phyloP scores from a whole-genome alignment of 2,113 vertebrate genomes.

The Myodes glareolus region DNA sequence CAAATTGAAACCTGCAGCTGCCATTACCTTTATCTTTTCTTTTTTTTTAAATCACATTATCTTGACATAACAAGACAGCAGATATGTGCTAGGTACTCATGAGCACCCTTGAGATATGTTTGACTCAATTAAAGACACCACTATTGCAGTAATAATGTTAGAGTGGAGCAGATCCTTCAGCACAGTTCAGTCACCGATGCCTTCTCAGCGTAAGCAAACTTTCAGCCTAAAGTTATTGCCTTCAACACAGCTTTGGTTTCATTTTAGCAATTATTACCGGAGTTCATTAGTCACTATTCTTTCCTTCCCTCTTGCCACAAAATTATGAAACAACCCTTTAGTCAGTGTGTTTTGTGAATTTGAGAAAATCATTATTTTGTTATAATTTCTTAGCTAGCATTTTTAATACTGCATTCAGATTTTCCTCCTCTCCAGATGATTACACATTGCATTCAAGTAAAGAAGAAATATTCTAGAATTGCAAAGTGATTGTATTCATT shows the following conservation, averaged over 20 bases:
- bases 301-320: not conserved
- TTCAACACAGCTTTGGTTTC: too few relatives aligned
- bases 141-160: not conserved
- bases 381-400: not conserved
- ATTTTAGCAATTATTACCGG: too few relatives aligned
- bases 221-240: not conserved
- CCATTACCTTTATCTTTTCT: not conserved
- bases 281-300: too few relatives aligned
- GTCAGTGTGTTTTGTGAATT: not conserved
- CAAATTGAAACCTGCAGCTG: not conserved
- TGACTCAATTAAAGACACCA: constrained; percentile 15
- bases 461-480: not conserved
- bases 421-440: not conserved
- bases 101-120: not conserved
- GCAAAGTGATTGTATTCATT: not conserved
- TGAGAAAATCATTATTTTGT: not conserved
- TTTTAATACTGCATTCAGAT: not conserved
- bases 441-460: not conserved
- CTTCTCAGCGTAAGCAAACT: not conserved
- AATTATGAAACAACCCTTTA: not conserved
- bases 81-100: not conserved
- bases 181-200: not conserved
- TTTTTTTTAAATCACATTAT: not conserved
- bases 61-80: not conserved
- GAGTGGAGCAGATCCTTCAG: not conserved